These are phyloP conservation scores for Melitaea cinxia DNA, from an alignment of 1,140 invertebrate genomes.

Conservation along the genomic window DNA sequence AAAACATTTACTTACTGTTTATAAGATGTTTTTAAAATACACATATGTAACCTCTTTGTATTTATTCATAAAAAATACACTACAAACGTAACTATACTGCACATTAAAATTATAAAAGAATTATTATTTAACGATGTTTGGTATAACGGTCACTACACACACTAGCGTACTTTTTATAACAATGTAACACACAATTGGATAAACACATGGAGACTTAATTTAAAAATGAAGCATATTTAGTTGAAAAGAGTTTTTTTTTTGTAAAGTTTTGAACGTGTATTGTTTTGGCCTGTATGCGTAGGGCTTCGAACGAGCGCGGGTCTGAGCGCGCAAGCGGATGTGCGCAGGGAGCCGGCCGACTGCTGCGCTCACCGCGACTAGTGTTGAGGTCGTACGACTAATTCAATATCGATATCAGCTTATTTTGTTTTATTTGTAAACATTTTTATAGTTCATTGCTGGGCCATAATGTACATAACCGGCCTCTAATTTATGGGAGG, in stretches of 20 bases:
- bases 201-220: neutral
- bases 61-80: constrained; percentile 6
- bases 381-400: constrained; percentile 48
- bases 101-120: neutral
- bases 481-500: too few relatives aligned
- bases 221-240: neutral
- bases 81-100: neutral
- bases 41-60: neutral
- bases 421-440: neutral
- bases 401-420: constrained; percentile 6
- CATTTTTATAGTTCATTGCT: neutral
- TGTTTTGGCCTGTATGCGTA: constrained; percentile 26
- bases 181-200: neutral
- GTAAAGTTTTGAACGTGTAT: constrained; percentile 20
- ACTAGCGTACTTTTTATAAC: neutral
- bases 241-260: constrained; percentile 15
- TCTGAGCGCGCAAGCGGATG: constrained; percentile 72
- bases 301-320: constrained; percentile 57
- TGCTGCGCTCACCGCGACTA: constrained; percentile 62
- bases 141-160: constrained; percentile 13
- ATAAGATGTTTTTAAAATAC: constrained; percentile 4
- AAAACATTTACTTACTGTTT: constrained; percentile 34
- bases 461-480: too few relatives aligned
- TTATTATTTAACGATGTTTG: constrained; percentile 11
- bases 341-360: constrained; percentile 67